Conservation (phyloP, 2,888 invertebrate genomes). For the Crepidodera aurea region DNA sequence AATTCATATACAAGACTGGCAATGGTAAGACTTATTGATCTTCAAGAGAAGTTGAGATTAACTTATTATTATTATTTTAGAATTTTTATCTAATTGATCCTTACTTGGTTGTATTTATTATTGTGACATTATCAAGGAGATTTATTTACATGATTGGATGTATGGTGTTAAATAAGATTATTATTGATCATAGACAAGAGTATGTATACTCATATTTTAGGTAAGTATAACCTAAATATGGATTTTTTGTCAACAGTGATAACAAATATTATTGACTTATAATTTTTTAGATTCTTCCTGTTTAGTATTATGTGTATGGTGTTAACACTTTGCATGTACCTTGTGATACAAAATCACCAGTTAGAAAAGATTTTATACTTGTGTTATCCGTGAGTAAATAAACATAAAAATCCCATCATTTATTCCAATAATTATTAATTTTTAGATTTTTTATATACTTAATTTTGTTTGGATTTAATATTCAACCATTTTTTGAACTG, state of each 20-base stretch:
- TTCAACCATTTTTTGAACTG: constrained; percentile 79
- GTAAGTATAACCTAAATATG: constrained; percentile 35
- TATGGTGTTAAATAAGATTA: constrained; percentile 49
- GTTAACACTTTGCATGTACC: constrained; percentile 74
- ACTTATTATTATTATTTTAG: constrained; percentile 67
- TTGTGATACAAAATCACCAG: constrained; percentile 78
- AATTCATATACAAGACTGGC: constrained; percentile 88
- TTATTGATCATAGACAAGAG: constrained; percentile 46
- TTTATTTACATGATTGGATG: constrained; percentile 69
- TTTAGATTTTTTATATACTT: constrained; percentile 78
- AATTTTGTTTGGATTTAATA: constrained; percentile 80
- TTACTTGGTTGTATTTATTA: constrained; percentile 84
- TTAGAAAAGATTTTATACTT: constrained; percentile 83
- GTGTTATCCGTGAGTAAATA: constrained; percentile 85
- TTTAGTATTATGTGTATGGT: constrained; percentile 69
- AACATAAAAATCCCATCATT: too few species aligned
- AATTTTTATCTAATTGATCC: constrained; percentile 94
- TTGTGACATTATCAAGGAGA: constrained; percentile 80
- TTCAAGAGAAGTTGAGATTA: not conserved
- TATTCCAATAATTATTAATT: too few species aligned
- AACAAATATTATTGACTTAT: too few species aligned
- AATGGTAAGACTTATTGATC: constrained; percentile 70
- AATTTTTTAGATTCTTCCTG: constrained; percentile 69
- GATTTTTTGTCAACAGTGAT: too few species aligned
- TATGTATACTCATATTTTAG: constrained; percentile 49